phyloP scores from a whole-genome alignment of 2,888 invertebrate genomes.

The Phlogophora meticulosa region DNA sequence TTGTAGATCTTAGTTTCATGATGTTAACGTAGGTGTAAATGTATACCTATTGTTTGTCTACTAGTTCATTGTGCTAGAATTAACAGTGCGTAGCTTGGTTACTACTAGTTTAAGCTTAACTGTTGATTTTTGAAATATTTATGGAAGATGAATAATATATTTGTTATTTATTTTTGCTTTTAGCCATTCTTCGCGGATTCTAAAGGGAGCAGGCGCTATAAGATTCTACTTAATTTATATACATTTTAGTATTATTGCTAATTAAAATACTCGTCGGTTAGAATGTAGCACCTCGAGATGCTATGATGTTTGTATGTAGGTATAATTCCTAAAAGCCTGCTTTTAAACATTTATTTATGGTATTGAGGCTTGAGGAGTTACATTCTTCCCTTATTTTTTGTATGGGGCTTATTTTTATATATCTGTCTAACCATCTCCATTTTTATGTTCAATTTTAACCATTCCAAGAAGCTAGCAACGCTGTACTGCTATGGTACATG shows the following conservation, averaged over 20 bases:
- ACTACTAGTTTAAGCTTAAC: background rate
- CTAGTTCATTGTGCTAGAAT: background rate
- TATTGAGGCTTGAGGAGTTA: conserved; percentile 3
- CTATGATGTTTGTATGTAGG: background rate
- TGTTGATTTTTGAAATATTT: conserved; percentile 28
- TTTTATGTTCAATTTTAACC: conserved; percentile 77
- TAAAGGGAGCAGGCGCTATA: conserved; percentile 65
- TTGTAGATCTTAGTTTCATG: conserved; percentile 13
- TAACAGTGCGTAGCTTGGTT: background rate
- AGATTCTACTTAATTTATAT: conserved; percentile 44
- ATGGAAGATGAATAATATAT: conserved; percentile 13
- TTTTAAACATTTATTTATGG: background rate
- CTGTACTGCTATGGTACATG: conserved; percentile 52
- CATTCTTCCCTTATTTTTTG: conserved; percentile 42
- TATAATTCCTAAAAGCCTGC: conserved; percentile 3
- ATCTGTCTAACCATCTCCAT: conserved; percentile 65
- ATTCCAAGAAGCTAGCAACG: conserved; percentile 76
- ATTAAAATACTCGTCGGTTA: conserved; percentile 31
- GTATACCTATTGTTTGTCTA: background rate
- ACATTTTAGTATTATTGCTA: conserved; percentile 42
- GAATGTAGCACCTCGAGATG: conserved; percentile 25
- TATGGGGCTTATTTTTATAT: conserved; percentile 68
- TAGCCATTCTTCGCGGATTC: conserved; percentile 80
- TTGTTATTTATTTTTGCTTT: conserved; percentile 62
- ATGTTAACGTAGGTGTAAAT: conserved; percentile 18